Evolutionary conservation across 2,888 invertebrate species (phyloP).

Genomic region (Cephus nigrinus): DNA sequence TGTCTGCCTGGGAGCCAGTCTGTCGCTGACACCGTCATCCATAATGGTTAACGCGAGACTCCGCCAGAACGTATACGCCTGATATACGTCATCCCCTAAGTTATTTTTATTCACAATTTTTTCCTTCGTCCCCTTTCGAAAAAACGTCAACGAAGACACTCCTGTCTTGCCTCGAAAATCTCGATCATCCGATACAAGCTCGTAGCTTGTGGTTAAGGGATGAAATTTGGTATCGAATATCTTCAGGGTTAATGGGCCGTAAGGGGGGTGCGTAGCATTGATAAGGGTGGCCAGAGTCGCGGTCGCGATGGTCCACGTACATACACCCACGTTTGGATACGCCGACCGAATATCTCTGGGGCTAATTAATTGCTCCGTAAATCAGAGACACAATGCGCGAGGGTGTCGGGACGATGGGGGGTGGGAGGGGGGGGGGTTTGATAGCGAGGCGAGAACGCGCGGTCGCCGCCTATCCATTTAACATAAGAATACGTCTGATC

Average conservation of each 20-base stretch:
- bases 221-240: neutral
- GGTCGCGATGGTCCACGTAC: neutral
- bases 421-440: neutral
- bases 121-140: neutral
- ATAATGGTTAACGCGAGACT: conserved; percentile 38
- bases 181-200: neutral
- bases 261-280: neutral
- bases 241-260: neutral
- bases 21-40: conserved; percentile 59
- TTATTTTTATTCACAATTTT: neutral
- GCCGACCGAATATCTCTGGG: conserved; percentile 33
- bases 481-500: conserved; percentile 59
- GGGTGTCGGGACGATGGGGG: neutral
- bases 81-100: neutral
- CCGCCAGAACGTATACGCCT: neutral
- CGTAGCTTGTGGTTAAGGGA: neutral
- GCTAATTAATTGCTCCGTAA: conserved; percentile 65
- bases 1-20: conserved; percentile 32
- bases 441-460: conserved; percentile 9
- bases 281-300: neutral
- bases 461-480: conserved; percentile 14
- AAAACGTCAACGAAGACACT: neutral
- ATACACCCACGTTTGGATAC: neutral
- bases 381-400: conserved; percentile 54
- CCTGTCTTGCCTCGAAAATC: neutral